phyloP scores from a whole-genome alignment of 2,113 vertebrate genomes.

The Eublepharis macularius region DNA sequence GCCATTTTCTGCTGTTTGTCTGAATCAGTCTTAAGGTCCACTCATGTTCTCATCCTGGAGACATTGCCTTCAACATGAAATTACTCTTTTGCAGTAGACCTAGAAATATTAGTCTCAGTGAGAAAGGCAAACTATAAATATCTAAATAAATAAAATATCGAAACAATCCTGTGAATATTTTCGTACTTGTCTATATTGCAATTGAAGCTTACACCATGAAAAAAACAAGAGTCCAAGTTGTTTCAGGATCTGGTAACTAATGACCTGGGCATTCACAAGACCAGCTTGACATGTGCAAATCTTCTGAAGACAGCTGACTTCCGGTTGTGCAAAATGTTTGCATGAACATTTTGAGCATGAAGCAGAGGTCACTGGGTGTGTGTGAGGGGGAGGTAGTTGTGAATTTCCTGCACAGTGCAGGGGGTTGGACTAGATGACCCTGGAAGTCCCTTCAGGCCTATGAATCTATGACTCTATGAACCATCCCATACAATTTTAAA shows the following conservation, averaged over 20 bases:
- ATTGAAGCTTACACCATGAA: background rate
- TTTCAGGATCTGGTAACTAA: background rate
- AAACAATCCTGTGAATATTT: background rate
- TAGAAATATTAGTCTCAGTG: too few species aligned
- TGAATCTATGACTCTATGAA: too few species aligned
- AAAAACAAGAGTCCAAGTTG: background rate
- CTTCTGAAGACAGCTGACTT: background rate
- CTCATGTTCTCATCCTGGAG: background rate
- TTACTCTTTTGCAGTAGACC: background rate
- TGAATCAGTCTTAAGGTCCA: background rate
- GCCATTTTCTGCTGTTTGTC: constrained; percentile 39
- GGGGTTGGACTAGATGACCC: too few species aligned
- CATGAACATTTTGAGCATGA: too few species aligned
- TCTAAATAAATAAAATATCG: too few species aligned
- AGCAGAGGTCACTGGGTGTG: too few species aligned
- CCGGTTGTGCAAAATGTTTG: background rate
- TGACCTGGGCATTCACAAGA: background rate
- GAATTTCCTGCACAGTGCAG: too few species aligned
- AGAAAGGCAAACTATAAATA: too few species aligned
- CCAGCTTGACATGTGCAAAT: background rate
- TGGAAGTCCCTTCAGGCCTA: too few species aligned
- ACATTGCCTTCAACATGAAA: background rate
- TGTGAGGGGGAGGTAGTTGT: too few species aligned
- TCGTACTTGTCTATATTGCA: background rate
- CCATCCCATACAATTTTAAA: background rate